A percentile compares a stretch with the other conserved stretches of the same genome.
These are phyloP conservation scores for Mastomys coucha DNA, from an alignment of 2,113 vertebrate species.

Conservation along the genomic window DNA sequence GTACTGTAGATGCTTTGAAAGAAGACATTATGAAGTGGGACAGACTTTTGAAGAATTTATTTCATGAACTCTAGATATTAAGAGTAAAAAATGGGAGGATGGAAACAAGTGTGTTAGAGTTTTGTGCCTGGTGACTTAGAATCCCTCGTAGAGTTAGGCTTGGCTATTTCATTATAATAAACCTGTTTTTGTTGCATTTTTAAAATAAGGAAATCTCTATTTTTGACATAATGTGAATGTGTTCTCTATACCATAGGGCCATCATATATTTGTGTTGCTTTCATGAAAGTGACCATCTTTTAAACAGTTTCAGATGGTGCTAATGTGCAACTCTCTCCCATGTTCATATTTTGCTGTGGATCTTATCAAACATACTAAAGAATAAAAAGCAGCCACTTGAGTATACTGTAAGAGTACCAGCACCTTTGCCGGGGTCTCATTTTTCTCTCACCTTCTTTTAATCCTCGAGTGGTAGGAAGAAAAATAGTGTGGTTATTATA, in stretches of 20 bases:
- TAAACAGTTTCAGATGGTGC: not conserved
- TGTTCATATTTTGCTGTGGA: slow-evolving; percentile 31
- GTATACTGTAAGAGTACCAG: not conserved
- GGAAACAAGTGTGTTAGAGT: slow-evolving; percentile 19
- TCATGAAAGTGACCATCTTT: slow-evolving; percentile 13
- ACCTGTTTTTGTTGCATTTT: not conserved
- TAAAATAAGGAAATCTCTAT: slow-evolving; percentile 1
- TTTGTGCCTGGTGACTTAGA: not conserved
- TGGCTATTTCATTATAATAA: not conserved
- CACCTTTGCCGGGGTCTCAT: slow-evolving; percentile 51
- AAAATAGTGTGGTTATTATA: slow-evolving; percentile 46
- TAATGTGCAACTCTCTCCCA: not conserved
- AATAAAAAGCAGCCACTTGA: slow-evolving; percentile 37
- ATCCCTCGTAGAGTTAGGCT: not conserved
- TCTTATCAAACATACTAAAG: slow-evolving; percentile 39
- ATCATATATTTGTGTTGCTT: slow-evolving; percentile 38
- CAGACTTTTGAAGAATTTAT: slow-evolving; percentile 53
- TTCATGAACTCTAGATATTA: slow-evolving; percentile 58
- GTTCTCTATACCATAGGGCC: not conserved
- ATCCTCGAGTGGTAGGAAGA: slow-evolving; percentile 48
- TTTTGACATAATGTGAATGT: slow-evolving; percentile 16
- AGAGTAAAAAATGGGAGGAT: slow-evolving; percentile 22
- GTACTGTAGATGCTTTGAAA: slow-evolving; percentile 24
- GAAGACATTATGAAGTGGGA: slow-evolving; percentile 35
- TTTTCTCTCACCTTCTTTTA: slow-evolving; percentile 51